Evolutionary conservation across 2,888 invertebrate species (phyloP), one percentile per base, ranked within the genome.

Genomic region (Drosophila nr. fundita): DNA sequence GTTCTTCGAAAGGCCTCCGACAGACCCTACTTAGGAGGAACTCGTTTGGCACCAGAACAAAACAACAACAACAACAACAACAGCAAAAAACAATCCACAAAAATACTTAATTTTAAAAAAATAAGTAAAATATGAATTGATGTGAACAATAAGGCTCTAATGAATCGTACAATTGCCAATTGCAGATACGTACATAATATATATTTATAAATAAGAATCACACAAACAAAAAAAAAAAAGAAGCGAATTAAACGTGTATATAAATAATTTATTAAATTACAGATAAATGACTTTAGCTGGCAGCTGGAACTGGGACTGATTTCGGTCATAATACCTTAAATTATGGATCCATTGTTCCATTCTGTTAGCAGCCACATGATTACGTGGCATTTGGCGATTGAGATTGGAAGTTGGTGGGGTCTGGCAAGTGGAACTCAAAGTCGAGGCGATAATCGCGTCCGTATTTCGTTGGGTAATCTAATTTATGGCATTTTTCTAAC

Each of bases 401-500:
- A 13, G 18, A 32, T 30, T 40, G 55, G 45, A 36, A 5, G 32
- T 55, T 32, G 53, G 24, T 61, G 60, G 42, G 42, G 10, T 10
- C 54, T 67, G 62, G 52, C 34, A 50, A 66, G 49, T 63, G 73
- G 58, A 69, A 76, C 52, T 65, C 70, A 72, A 76, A 76, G 75
- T 67, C 69, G 68, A 15, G 61, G 82, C 77, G 84, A 79, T 84
- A 87, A 89, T 82, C 80, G 82, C 73, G 64, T 68, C 66, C 73
- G 83, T 70, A 78, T 75, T 78, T 83, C 58, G 78, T 78, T 78
- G 68, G 74, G 58, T 82, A 89, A 87, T 89, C 87, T 82, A 87
- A 87, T 90, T 87, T 90, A 87, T 87, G 89, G 85, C 78, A 78
- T 83, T 78, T 84, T 87, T 80, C 87, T 73, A 87, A 80, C 83